Conservation (phyloP, 2,113 vertebrate species). For the Onychostoma macrolepis region DNA sequence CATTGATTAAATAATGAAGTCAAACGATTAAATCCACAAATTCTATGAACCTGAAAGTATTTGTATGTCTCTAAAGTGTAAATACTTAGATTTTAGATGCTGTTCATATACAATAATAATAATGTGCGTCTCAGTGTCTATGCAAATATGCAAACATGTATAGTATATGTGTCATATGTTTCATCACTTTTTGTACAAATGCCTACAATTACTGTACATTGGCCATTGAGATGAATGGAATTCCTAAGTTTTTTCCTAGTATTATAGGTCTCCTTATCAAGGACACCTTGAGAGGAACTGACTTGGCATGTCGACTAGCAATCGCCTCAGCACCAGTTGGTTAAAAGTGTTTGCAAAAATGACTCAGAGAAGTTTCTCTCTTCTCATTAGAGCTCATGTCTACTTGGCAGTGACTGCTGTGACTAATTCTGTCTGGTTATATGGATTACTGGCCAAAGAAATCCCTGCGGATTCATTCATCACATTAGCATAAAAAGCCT, state of each 20-base stretch:
- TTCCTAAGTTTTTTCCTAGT: neutral
- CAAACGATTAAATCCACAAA: neutral
- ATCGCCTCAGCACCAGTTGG: neutral
- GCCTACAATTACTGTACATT: neutral
- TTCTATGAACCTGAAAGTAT: neutral
- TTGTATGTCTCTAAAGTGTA: neutral
- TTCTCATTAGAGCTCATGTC: neutral
- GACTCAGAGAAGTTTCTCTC: neutral
- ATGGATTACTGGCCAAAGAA: slow-evolving; percentile 34
- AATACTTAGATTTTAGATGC: neutral
- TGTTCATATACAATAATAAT: neutral
- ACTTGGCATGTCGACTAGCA: neutral
- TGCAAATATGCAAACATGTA: neutral
- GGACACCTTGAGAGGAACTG: neutral
- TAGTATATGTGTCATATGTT: neutral
- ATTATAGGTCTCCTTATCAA: neutral
- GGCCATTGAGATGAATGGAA: neutral
- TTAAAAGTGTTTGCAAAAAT: neutral
- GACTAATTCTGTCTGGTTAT: slow-evolving; percentile 21
- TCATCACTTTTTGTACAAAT: neutral
- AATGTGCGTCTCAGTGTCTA: neutral
- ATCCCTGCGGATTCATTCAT: neutral
- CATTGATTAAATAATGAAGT: neutral
- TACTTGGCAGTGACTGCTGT: neutral
- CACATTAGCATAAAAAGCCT: slow-evolving; percentile 5